These are phyloP conservation scores for Anagyrus pseudococci DNA, from an alignment of 2,888 invertebrate genomes.

Conservation along the genomic window DNA sequence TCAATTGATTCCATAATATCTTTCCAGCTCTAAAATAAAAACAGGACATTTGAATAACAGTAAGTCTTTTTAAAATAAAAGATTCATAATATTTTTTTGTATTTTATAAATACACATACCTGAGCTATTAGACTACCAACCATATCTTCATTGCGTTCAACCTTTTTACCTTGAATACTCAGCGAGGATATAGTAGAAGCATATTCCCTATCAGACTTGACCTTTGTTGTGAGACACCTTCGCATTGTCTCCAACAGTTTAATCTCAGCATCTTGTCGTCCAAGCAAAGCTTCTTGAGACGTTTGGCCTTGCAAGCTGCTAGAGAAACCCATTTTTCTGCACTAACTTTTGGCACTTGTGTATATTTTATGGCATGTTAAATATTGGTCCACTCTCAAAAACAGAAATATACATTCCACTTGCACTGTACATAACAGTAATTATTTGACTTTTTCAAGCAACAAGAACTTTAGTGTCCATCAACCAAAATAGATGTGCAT, in stretches of 20 bases:
- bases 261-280: slow-evolving; percentile 91
- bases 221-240: slow-evolving; percentile 83
- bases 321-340: slow-evolving; percentile 78
- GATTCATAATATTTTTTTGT: background rate
- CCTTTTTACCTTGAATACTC: slow-evolving; percentile 82
- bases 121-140: slow-evolving; percentile 66
- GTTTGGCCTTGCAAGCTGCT: slow-evolving; percentile 84
- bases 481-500: too few species aligned
- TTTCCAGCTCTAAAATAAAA: slow-evolving; percentile 70
- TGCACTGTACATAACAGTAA: slow-evolving; percentile 17
- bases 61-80: background rate
- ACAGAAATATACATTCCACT: slow-evolving; percentile 1
- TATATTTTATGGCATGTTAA: slow-evolving; percentile 22
- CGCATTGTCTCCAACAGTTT: slow-evolving; percentile 91
- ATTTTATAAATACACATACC: slow-evolving; percentile 43
- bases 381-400: slow-evolving; percentile 3
- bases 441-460: background rate
- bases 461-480: too few species aligned
- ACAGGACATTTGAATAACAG: slow-evolving; percentile 1
- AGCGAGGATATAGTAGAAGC: slow-evolving; percentile 83
- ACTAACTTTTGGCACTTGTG: slow-evolving; percentile 1
- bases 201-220: slow-evolving; percentile 92
- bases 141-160: slow-evolving; percentile 78
- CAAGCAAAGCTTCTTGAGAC: slow-evolving; percentile 89
- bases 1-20: slow-evolving; percentile 90